Evolutionary conservation across 2,888 invertebrate genomes (phyloP).

Genomic region (Tinea pellionella): DNA sequence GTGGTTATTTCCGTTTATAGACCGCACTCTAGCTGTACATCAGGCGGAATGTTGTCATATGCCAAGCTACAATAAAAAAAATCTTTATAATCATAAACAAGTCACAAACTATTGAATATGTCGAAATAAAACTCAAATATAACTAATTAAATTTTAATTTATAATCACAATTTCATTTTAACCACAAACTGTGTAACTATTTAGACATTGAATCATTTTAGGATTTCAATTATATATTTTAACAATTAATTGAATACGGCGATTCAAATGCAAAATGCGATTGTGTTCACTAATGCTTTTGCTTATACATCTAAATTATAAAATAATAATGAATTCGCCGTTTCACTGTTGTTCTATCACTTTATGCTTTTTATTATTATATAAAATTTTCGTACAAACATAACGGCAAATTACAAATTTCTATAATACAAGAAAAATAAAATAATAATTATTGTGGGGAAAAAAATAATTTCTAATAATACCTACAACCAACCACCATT

Average conservation of each 20-base stretch:
- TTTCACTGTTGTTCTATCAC: neutral
- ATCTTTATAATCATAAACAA: too few relatives aligned
- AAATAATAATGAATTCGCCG: neutral
- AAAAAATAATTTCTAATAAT: neutral
- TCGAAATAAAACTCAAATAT: neutral
- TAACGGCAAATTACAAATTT: constrained; percentile 17
- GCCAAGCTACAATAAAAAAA: too few relatives aligned
- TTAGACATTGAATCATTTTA: neutral
- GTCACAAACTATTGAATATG: too few relatives aligned
- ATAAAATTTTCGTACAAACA: constrained; percentile 22
- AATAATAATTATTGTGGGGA: constrained; percentile 33
- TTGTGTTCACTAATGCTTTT: neutral
- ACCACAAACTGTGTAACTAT: constrained; percentile 17
- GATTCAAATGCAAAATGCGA: neutral
- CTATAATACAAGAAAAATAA: constrained; percentile 21
- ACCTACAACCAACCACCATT: constrained; percentile 23
- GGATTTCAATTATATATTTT: neutral
- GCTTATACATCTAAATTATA: neutral
- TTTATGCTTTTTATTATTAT: constrained; percentile 5
- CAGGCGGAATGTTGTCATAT: too few relatives aligned
- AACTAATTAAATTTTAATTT: constrained; percentile 41
- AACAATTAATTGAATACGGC: neutral
- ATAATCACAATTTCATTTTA: constrained; percentile 44
- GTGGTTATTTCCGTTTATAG: too few relatives aligned
- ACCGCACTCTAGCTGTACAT: too few relatives aligned